These are phyloP conservation scores for Trachurus trachurus DNA, from an alignment of 2,797 vertebrate species.

Conservation along the genomic window DNA sequence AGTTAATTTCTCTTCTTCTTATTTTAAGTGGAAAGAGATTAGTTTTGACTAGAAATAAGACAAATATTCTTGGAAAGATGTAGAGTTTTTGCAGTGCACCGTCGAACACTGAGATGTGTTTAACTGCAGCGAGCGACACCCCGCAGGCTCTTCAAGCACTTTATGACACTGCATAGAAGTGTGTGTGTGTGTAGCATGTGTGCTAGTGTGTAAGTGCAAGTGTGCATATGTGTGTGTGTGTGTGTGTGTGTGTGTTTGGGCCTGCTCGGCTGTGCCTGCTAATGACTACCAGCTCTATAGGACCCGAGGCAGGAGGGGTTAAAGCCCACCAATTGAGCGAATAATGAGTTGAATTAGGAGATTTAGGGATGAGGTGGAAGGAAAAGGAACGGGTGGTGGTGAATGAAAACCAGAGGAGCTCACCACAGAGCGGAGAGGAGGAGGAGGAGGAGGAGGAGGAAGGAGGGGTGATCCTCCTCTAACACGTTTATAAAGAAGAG, in stretches of 20 bases:
- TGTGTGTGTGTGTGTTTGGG: slow-evolving; percentile 28
- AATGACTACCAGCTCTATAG: slow-evolving; percentile 87
- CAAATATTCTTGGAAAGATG: too few relatives aligned
- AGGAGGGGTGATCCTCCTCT: neutral
- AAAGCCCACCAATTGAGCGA: slow-evolving; percentile 89
- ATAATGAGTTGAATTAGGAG: slow-evolving; percentile 90
- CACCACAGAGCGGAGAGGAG: slow-evolving; percentile 57
- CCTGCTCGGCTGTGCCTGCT: slow-evolving; percentile 69
- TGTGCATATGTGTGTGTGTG: slow-evolving; percentile 29
- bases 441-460: neutral
- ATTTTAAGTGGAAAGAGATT: too few relatives aligned
- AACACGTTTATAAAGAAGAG: too few relatives aligned
- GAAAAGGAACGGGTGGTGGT: slow-evolving; percentile 67
- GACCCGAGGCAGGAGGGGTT: slow-evolving; percentile 83
- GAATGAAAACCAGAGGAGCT: slow-evolving; percentile 89
- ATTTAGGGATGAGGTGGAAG: slow-evolving; percentile 83
- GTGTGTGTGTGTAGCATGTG: slow-evolving; percentile 6
- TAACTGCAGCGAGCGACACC: slow-evolving; percentile 74
- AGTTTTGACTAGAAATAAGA: too few relatives aligned
- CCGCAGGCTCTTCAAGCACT: slow-evolving; percentile 51
- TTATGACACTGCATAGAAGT: slow-evolving; percentile 45
- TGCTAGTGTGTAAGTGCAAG: slow-evolving; percentile 6
- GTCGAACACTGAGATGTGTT: slow-evolving; percentile 64
- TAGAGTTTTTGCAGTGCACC: too few relatives aligned
- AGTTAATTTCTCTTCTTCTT: too few relatives aligned